Percentiles rank a stretch among this genome's conserved stretches.
phyloP scores from a whole-genome alignment of 2,113 vertebrate genomes.

The Orycteropus afer region DNA sequence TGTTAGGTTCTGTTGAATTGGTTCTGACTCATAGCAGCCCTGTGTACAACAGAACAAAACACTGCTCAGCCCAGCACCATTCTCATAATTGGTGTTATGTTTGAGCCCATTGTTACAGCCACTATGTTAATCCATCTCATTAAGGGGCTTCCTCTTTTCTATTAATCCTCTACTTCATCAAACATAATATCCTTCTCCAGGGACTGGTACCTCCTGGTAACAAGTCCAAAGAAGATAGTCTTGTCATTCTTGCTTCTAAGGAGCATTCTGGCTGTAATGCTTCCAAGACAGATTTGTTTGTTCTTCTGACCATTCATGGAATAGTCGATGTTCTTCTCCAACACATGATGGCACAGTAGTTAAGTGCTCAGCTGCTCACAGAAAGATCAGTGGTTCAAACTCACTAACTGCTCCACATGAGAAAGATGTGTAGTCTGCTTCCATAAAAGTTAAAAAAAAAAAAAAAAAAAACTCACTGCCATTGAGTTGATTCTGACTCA shows the following conservation, averaged over 20 bases:
- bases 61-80: background rate
- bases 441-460: background rate
- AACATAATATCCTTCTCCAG: background rate
- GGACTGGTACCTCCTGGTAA: background rate
- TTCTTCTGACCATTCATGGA: background rate
- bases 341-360: background rate
- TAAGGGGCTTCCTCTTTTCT: background rate
- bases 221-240: background rate
- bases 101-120: too few species aligned
- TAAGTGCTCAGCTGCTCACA: background rate
- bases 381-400: background rate
- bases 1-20: background rate
- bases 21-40: background rate
- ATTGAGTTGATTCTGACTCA: too few species aligned
- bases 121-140: background rate
- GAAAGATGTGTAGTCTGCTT: background rate
- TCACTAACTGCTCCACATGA: background rate
- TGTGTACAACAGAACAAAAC: background rate
- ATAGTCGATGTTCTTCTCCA: background rate
- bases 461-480: too few species aligned
- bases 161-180: background rate
- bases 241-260: background rate
- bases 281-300: background rate
- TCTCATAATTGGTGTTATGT: background rate
- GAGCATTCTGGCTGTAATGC: background rate